Percentiles rank a stretch among this genome's conserved stretches.
Evolutionary conservation across 2,888 invertebrate genomes (phyloP).

Genomic region (Serripes groenlandicus): DNA sequence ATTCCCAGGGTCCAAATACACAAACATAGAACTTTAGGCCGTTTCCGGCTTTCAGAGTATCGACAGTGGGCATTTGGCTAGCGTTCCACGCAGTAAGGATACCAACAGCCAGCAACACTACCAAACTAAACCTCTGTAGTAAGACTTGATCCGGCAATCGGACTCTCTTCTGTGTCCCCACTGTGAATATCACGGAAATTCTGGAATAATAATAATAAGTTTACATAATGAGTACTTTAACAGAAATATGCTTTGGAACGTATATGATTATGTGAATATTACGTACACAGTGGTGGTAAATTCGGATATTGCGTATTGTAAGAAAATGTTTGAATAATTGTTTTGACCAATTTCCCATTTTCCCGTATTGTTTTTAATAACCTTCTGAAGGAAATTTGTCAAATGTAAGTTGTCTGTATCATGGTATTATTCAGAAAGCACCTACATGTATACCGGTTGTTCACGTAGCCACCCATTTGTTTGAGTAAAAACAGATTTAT

Average conservation of each 20-base stretch:
- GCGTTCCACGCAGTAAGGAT: constrained; percentile 96
- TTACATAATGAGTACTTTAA: no score
- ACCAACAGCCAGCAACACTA: constrained; percentile 95
- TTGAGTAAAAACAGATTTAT: no score
- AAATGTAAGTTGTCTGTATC: no score
- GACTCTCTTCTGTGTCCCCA: constrained; percentile 96
- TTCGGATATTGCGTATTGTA: no score
- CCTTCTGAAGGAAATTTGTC: no score
- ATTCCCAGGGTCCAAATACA: constrained; percentile 97
- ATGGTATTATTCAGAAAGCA: background rate
- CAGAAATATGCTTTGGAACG: no score
- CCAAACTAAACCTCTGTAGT: constrained; percentile 96
- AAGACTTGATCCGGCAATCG: constrained; percentile 97
- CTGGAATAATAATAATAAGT: constrained; percentile 87
- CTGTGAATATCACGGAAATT: constrained; percentile 96
- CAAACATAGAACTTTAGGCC: constrained; percentile 95
- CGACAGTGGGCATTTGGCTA: constrained; percentile 67
- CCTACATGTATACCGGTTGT: background rate
- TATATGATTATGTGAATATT: no score
- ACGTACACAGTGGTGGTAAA: no score
- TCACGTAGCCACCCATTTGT: no score
- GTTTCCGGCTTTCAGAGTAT: constrained; percentile 80
- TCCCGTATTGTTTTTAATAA: no score
- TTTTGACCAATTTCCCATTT: no score
- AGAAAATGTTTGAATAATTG: no score